A percentile compares a stretch with the other conserved stretches of the same genome.
These are phyloP conservation scores for Rhinoderma darwinii DNA, from an alignment of 2,113 vertebrate genomes.

Conservation along the genomic window DNA sequence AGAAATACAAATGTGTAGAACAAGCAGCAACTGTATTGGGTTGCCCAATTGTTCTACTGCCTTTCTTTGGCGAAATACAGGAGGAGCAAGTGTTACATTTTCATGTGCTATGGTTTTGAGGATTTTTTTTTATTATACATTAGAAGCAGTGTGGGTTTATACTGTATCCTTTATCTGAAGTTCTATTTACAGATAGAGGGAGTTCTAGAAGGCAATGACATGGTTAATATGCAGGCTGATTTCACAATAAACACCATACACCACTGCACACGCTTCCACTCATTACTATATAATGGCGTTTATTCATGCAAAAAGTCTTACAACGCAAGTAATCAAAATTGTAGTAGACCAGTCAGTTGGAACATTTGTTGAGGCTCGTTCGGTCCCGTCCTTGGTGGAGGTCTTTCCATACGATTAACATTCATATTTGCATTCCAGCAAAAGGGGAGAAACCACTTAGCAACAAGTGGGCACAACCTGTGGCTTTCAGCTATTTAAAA, in stretches of 20 bases:
- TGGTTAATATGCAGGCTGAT: conserved; percentile 13
- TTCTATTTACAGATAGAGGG: not conserved
- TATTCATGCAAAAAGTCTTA: conserved; percentile 38
- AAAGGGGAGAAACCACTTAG: not conserved
- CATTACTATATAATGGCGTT: conserved; percentile 37
- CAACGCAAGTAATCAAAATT: conserved; percentile 43
- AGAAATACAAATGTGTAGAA: not conserved
- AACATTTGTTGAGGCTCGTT: conserved; percentile 28
- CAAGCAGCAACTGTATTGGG: not conserved
- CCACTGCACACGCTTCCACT: conserved; percentile 34
- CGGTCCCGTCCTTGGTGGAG: not conserved
- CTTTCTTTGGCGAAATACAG: not conserved
- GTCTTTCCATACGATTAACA: conserved; percentile 51
- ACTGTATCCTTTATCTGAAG: not conserved
- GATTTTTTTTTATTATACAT: too few relatives aligned
- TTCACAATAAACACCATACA: conserved; percentile 35
- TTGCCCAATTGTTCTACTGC: not conserved
- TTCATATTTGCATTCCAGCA: conserved; percentile 3
- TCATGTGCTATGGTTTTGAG: not conserved
- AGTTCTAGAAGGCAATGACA: not conserved
- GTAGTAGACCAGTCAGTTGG: conserved; percentile 33
- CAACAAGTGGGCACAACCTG: not conserved
- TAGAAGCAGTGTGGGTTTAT: not conserved
- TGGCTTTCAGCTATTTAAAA: not conserved
- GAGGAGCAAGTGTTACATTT: too few relatives aligned